Evolutionary conservation across 2,888 invertebrate species (phyloP).

Genomic region (Epistrophe grossulariae): DNA sequence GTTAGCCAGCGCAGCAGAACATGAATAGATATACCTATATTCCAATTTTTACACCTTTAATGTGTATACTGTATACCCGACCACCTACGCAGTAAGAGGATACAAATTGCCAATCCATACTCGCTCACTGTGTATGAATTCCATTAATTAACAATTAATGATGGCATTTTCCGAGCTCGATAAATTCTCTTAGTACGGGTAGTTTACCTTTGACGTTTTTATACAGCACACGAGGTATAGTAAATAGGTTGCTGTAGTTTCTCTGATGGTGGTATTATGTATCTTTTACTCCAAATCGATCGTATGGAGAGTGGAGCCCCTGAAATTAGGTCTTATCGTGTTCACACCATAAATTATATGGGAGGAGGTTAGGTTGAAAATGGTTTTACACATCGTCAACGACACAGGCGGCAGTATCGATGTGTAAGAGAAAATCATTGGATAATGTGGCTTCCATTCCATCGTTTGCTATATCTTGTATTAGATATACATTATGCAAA

Average conservation of each 20-base stretch:
- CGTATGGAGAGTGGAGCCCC: not conserved
- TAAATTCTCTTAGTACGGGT: slow-evolving; percentile 15
- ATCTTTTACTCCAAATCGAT: not conserved
- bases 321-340: slow-evolving; percentile 53
- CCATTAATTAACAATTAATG: slow-evolving; percentile 63
- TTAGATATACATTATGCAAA: slow-evolving; percentile 68
- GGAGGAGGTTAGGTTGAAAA: not conserved
- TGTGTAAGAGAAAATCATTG: slow-evolving; percentile 40
- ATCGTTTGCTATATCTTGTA: slow-evolving; percentile 29
- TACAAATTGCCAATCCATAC: slow-evolving; percentile 54
- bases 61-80: no score
- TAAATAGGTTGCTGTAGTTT: not conserved
- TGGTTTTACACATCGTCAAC: slow-evolving; percentile 49
- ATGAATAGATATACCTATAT: not conserved
- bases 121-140: slow-evolving; percentile 38
- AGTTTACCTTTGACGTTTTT: slow-evolving; percentile 17
- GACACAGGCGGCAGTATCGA: not conserved
- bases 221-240: not conserved
- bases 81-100: not conserved
- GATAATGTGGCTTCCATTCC: slow-evolving; percentile 26
- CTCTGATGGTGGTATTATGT: slow-evolving; percentile 4
- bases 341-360: slow-evolving; percentile 59
- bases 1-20: not conserved
- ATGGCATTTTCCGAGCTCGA: slow-evolving; percentile 26
- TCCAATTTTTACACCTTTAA: slow-evolving; percentile 48